phyloP scores from a whole-genome alignment of 2,888 invertebrate genomes.

The Trachelus iudaicus region DNA sequence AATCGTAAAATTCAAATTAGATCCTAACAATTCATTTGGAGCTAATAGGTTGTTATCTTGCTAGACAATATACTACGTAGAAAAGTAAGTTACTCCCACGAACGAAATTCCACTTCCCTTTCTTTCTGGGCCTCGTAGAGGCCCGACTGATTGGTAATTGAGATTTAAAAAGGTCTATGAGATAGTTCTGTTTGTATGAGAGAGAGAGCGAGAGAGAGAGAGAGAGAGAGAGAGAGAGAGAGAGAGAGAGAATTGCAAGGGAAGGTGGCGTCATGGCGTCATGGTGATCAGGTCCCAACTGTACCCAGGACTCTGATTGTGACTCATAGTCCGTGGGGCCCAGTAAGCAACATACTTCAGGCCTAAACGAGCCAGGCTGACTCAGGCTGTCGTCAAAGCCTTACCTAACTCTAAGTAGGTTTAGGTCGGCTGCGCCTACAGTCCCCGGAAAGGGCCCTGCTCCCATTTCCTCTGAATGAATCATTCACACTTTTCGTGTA shows the following conservation, averaged over 20 bases:
- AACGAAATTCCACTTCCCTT: background rate
- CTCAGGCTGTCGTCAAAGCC: constrained; percentile 32
- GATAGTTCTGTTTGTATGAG: constrained; percentile 4
- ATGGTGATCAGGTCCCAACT: background rate
- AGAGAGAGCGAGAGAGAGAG: background rate
- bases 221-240: background rate
- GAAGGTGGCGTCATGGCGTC: background rate
- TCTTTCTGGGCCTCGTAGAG: background rate
- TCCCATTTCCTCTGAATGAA: background rate
- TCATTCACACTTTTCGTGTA: background rate
- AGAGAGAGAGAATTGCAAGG: constrained; percentile 9
- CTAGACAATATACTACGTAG: background rate
- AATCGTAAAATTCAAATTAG: background rate
- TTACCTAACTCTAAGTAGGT: constrained; percentile 40
- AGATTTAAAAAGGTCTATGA: background rate
- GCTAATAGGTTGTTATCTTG: background rate
- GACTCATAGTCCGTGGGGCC: background rate
- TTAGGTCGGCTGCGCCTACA: constrained; percentile 30
- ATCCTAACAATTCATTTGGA: background rate
- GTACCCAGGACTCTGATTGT: background rate
- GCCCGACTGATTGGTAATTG: background rate
- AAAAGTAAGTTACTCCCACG: background rate
- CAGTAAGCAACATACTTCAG: constrained; percentile 12
- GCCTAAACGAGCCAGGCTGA: constrained; percentile 46
- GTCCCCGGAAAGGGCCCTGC: background rate